Base-by-base conservation (phyloP, 2,888 invertebrate species). In the Eristalis pertinax region DNA sequence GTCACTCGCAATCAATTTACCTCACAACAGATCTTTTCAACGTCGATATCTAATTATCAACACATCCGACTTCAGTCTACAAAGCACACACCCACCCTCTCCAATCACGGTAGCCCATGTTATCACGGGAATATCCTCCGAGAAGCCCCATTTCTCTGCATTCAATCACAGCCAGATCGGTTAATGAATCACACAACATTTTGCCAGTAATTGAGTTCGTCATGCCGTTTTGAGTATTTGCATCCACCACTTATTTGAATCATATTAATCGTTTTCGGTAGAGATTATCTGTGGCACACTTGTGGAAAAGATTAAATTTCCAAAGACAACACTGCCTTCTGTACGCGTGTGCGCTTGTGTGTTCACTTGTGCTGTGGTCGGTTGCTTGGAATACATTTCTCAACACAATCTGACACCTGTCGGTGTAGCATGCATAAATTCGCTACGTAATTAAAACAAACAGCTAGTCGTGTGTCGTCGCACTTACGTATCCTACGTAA, bases 381-480 rank as follows among this genome's bases (percentile, higher is more conserved):
- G n/a, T 43, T n/a, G 4, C 15, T n/a, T 4, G 22, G 7, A 19
- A 56, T 56, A n/a, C 11, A 58, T 70, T 38, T 60, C 2, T 4
- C 26, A 50, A 58, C 38, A 15, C 60, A 35, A 24, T 24, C 22
- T 60, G 70, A 70, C 70, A 70, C 38, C 38, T 72, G 72, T 72
- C 38, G 60, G 22, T 41, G 10, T 35, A 63, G n/a, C 43, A 43
- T 43, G 13, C 50, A 8, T 35, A 43, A 32, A 13, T 24, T 60
- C 15, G 50, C 43, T 35, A 50, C 35, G 64, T 11, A 50, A 74
- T 64, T 24, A n/a, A 50, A 74, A 32, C 50, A 22, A 56, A 64
- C 22, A 22, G n/a, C n/a, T n/a, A n/a, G 19, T 43, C 64, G 22
- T 50, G 13, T 4, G 13, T 65, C 32, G 13, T 65, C 32, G 24